These are phyloP conservation scores for Xylocopa sonorina DNA, from an alignment of 1,140 invertebrate species.

Conservation along the genomic window DNA sequence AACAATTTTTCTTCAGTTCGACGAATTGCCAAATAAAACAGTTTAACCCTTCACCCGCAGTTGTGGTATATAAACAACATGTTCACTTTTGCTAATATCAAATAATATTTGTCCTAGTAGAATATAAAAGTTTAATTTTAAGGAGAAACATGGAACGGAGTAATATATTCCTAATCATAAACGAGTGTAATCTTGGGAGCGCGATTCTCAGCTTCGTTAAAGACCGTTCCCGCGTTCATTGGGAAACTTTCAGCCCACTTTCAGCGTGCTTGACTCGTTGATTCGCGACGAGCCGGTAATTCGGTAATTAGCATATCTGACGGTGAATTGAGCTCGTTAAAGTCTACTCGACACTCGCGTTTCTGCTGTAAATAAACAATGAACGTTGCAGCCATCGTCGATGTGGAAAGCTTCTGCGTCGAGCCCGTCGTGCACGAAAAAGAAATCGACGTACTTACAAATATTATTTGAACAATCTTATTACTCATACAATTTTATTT, in stretches of 20 bases:
- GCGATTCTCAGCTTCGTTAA: not conserved
- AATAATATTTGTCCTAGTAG: too few relatives aligned
- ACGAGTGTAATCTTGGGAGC: not conserved
- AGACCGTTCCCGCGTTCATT: not conserved
- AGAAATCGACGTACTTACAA: conserved; percentile 6
- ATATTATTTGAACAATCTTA: too few relatives aligned
- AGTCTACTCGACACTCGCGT: not conserved
- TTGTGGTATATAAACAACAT: too few relatives aligned
- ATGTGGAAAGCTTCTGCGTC: not conserved
- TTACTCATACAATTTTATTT: too few relatives aligned
- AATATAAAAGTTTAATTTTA: too few relatives aligned
- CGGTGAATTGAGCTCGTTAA: conserved; percentile 15
- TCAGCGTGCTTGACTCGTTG: not conserved
- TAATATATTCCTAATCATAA: not conserved
- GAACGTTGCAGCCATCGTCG: not conserved
- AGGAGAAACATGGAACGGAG: too few relatives aligned
- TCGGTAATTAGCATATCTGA: conserved; percentile 37
- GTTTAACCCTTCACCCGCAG: too few relatives aligned
- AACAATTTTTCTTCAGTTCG: too few relatives aligned
- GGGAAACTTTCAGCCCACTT: conserved; percentile 8
- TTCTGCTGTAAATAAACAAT: conserved; percentile 16
- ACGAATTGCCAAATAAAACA: too few relatives aligned
- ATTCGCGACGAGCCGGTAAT: conserved; percentile 15
- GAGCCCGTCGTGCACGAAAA: not conserved
- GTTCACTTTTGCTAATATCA: too few relatives aligned